Conservation (phyloP, 2,797 vertebrate genomes). For the Lagodon rhomboides region DNA sequence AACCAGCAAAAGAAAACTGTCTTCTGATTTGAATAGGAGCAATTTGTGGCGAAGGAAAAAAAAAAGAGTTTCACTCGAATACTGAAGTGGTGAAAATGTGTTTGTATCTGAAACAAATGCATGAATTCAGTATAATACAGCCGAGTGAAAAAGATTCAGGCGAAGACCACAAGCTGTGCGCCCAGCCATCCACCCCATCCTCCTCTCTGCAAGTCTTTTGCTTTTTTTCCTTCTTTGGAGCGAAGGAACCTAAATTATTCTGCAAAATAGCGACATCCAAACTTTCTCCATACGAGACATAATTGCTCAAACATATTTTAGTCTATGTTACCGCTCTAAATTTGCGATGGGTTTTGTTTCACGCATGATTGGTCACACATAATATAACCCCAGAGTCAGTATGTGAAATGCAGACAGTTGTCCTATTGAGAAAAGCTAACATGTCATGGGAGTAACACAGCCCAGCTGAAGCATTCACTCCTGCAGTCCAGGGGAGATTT, state of each 20-base stretch:
- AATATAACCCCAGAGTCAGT: constrained; percentile 51
- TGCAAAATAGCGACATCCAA: constrained; percentile 5
- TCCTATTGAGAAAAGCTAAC: background rate
- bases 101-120: constrained; percentile 21
- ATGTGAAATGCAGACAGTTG: constrained; percentile 40
- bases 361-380: constrained; percentile 60
- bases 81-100: constrained; percentile 28
- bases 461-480: constrained; percentile 57
- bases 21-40: constrained; percentile 38
- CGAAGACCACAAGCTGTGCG: constrained; percentile 4
- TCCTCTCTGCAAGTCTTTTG: background rate
- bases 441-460: constrained; percentile 59
- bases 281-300: background rate
- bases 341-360: constrained; percentile 45
- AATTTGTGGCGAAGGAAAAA: constrained; percentile 14
- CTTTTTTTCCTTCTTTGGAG: background rate
- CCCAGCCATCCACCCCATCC: background rate
- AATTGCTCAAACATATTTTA: constrained; percentile 19
- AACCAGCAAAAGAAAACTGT: constrained; percentile 28
- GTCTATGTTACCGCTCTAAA: constrained; percentile 31
- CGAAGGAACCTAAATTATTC: background rate
- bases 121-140: background rate
- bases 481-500: constrained; percentile 73
- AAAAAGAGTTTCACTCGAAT: constrained; percentile 40
- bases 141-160: constrained; percentile 8